Conservation (phyloP, 2,797 vertebrate species). For the Macroramphosus scolopax region DNA sequence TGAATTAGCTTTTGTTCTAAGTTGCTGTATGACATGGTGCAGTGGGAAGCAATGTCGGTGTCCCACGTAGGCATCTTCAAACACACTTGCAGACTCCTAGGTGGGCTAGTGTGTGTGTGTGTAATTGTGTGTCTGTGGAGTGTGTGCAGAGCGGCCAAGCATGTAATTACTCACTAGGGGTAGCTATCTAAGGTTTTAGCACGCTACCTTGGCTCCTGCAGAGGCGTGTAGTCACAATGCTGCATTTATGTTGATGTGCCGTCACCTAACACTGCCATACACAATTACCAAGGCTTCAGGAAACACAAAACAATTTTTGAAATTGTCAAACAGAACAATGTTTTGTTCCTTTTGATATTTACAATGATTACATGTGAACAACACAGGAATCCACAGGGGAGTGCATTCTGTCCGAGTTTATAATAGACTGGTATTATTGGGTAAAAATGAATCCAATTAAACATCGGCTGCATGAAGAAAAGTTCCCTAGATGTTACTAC, state of each 20-base stretch:
- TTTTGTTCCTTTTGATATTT: background rate
- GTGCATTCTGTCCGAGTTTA: background rate
- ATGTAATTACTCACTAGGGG: slow-evolving; percentile 46
- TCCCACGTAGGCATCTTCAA: slow-evolving; percentile 35
- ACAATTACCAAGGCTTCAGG: slow-evolving; percentile 15
- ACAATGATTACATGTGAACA: background rate
- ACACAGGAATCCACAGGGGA: background rate
- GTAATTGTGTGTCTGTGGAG: slow-evolving; percentile 29
- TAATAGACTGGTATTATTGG: background rate
- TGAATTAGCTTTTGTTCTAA: slow-evolving; percentile 57
- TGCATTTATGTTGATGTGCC: slow-evolving; percentile 27
- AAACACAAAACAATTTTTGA: slow-evolving; percentile 1
- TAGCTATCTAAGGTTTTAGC: slow-evolving; percentile 34
- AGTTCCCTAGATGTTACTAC: no score
- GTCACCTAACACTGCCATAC: slow-evolving; percentile 6
- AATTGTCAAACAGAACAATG: background rate
- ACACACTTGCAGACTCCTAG: slow-evolving; percentile 21
- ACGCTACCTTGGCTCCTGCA: slow-evolving; percentile 37
- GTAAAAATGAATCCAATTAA: background rate
- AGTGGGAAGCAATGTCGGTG: slow-evolving; percentile 16
- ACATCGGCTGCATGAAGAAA: background rate
- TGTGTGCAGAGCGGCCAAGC: slow-evolving; percentile 30
- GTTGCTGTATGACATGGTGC: slow-evolving; percentile 23
- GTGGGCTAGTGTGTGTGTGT: slow-evolving; percentile 24
- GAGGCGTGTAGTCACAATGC: slow-evolving; percentile 27